Conservation (phyloP, 2,113 vertebrate genomes). For the Genyomyrus donnyi region DNA sequence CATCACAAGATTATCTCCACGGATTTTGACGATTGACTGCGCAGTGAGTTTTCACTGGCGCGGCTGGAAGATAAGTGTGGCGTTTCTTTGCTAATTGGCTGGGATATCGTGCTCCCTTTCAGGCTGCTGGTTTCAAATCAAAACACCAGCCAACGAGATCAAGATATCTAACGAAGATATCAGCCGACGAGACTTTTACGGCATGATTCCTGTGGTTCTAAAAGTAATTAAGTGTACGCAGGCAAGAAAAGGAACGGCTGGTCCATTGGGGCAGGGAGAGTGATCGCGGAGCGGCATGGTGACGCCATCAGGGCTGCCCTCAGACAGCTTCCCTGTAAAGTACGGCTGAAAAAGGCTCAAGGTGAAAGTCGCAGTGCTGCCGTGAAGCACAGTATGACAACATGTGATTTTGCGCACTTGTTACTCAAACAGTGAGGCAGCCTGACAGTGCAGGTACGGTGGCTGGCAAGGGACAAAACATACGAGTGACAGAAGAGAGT, state of each 20-base stretch:
- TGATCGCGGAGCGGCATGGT: background rate
- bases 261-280: background rate
- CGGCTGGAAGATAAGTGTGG: background rate
- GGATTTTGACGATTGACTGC: background rate
- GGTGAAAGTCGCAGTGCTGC: background rate
- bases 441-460: background rate
- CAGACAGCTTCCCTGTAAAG: background rate
- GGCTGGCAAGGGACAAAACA: background rate
- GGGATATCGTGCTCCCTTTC: background rate
- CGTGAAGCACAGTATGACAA: background rate
- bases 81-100: background rate
- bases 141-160: background rate
- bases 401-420: background rate
- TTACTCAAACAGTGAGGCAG: background rate
- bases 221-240: slow-evolving; percentile 7
- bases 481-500: background rate
- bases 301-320: background rate
- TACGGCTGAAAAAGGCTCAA: background rate
- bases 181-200: background rate
- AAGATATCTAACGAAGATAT: background rate
- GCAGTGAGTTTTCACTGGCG: background rate
- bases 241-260: background rate
- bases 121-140: background rate
- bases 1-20: background rate
- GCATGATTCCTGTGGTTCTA: background rate